Percentiles rank a stretch among this genome's conserved stretches.
These are phyloP conservation scores for Phyllostomus hastatus DNA, from an alignment of 2,113 vertebrate genomes.

Conservation along the genomic window DNA sequence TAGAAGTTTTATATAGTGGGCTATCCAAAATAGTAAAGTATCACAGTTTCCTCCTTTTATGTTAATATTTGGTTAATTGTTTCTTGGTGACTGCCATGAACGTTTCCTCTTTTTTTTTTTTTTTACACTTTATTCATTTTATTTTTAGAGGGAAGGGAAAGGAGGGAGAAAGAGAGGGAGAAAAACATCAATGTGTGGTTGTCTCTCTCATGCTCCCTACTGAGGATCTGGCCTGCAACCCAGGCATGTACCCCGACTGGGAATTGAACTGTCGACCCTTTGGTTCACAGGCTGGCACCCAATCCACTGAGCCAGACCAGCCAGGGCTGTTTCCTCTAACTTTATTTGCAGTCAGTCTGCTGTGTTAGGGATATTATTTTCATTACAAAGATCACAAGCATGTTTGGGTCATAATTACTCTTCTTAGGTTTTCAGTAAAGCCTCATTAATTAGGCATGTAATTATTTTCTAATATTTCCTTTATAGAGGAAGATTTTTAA, in stretches of 20 bases:
- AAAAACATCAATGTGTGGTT: too few relatives aligned
- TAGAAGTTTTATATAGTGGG: slow-evolving; percentile 8
- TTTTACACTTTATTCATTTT: too few relatives aligned
- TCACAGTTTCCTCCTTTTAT: background rate
- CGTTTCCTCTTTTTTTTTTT: background rate
- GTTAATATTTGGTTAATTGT: slow-evolving; percentile 1
- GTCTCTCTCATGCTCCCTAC: too few relatives aligned
- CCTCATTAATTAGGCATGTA: slow-evolving; percentile 41
- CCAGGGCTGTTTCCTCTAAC: background rate
- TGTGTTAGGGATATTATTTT: slow-evolving; percentile 30
- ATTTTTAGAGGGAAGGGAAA: too few relatives aligned
- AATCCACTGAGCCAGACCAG: too few relatives aligned
- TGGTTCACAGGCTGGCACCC: too few relatives aligned
- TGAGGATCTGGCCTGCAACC: too few relatives aligned
- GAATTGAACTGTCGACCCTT: too few relatives aligned
- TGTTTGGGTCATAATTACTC: slow-evolving; percentile 7
- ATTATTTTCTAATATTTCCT: slow-evolving; percentile 44
- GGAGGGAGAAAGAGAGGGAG: too few relatives aligned
- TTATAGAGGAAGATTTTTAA: background rate
- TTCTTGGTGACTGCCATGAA: background rate
- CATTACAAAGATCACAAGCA: background rate
- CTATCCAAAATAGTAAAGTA: slow-evolving; percentile 13
- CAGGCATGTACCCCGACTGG: too few relatives aligned
- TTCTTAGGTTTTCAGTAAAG: slow-evolving; percentile 42
- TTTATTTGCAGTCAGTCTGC: background rate